phyloP scores from a whole-genome alignment of 2,888 invertebrate species.

The Phaonia tiefii region DNA sequence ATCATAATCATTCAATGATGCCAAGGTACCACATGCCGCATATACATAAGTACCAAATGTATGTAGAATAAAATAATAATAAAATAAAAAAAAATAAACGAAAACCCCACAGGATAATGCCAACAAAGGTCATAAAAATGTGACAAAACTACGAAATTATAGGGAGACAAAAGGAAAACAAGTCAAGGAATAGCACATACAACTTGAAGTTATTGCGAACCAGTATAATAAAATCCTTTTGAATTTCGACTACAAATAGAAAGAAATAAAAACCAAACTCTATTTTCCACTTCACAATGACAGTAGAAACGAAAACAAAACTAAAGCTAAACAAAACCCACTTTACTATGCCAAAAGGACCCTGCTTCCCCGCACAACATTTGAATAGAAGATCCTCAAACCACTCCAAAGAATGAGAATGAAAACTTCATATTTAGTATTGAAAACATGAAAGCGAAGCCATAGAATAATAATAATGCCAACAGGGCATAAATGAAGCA shows the following conservation, averaged over 20 bases:
- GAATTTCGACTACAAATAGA: not conserved
- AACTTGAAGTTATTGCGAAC: not conserved
- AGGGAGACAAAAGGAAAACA: not conserved
- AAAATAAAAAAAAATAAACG: not conserved
- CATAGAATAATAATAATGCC: conserved; percentile 29
- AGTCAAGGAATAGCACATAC: not conserved
- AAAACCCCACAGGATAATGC: conserved; percentile 7
- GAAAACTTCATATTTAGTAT: not conserved
- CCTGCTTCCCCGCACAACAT: not conserved
- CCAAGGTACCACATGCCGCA: not conserved
- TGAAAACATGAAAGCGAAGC: conserved; percentile 27
- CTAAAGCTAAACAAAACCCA: not conserved
- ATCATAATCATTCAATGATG: not conserved
- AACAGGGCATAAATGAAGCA: not conserved
- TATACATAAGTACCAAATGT: not conserved
- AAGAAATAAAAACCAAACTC: conserved; percentile 17
- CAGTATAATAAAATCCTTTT: not conserved
- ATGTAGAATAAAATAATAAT: not conserved
- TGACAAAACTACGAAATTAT: conserved; percentile 51
- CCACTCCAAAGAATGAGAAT: not conserved
- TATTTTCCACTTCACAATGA: conserved; percentile 25
- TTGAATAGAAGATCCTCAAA: conserved; percentile 26
- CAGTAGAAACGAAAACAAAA: conserved; percentile 2
- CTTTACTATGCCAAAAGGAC: conserved; percentile 25
- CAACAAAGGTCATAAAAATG: conserved; percentile 31